Evolutionary conservation across 2,888 invertebrate species (phyloP), one percentile per base, ranked within the genome.

Genomic region (Gerosis bhagava): DNA sequence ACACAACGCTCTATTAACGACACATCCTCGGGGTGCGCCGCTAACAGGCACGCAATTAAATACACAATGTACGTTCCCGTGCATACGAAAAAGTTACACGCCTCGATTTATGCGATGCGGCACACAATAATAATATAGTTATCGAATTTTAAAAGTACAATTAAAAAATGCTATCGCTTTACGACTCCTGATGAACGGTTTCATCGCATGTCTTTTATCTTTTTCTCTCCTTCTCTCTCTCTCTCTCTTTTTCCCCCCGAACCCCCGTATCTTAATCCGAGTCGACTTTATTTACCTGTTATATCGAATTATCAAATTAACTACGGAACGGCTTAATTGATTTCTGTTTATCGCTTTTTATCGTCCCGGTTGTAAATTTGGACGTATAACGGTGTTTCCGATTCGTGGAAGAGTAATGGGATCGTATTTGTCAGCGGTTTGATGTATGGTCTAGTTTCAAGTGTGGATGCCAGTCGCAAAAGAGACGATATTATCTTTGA

Each of bases 1-100:
- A 83, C 77, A 71, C 76, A 79, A 80, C 84, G 75, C 78, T 81
- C 84, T 86, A 84, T 86, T 84, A 87, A 83, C 80, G 77, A 82
- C 80, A 71, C 70, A 75, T 80, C 77, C 78, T 67, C 78, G 69
- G 73, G 70, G 65, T 68, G 70, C 71, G 66, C 67, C 73, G 73
- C 68, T 73, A 75, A 78, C 77, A 73, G 67, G 67, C 64, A 59
- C 66, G 68, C 80, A 76, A 79, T 78, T 81, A 77, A 73, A 78
- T 70, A 67, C 72, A 68, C 72, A 73, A 73, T 70, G 57, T 53
- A 47, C 48, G 45, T 34, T 47, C 32, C 21, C 31, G 25, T 42
- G 29, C 37, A 37, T 32, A 37, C 26, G 42, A 47, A 54, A 55
- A 56, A 61, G 59, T 46, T 50, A 55, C 50, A 46, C 51, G 31